phyloP scores from a whole-genome alignment of 2,888 invertebrate species.

The Apamea epomidion region DNA sequence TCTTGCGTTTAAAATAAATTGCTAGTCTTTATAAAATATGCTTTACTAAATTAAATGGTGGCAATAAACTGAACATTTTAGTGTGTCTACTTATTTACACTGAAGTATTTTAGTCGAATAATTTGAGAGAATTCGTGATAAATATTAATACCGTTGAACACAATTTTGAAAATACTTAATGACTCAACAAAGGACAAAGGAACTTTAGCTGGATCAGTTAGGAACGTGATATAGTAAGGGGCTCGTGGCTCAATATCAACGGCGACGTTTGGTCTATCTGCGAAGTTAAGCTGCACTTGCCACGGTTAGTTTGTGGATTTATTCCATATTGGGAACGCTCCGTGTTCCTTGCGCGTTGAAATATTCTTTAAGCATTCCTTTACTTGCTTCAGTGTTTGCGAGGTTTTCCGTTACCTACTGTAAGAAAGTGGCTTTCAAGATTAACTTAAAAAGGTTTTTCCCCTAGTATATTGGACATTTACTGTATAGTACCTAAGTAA shows the following conservation, averaged over 20 bases:
- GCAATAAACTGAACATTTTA: not conserved
- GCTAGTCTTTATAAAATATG: too few relatives aligned
- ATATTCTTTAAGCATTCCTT: not conserved
- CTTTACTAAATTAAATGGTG: not conserved
- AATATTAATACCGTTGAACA: not conserved
- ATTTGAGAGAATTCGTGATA: constrained; percentile 13
- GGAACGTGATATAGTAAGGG: constrained; percentile 21
- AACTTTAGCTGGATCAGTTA: constrained; percentile 22
- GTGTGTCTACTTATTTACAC: not conserved
- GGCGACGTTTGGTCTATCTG: not conserved
- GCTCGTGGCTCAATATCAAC: constrained; percentile 6
- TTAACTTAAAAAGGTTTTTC: not conserved
- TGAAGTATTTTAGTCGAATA: not conserved
- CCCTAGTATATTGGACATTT: too few relatives aligned
- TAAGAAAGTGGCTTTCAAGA: not conserved
- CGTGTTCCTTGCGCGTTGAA: not conserved
- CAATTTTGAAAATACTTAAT: not conserved
- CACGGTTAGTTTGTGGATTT: constrained; percentile 8
- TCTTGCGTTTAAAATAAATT: not conserved
- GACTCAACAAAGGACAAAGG: not conserved
- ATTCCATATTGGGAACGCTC: not conserved
- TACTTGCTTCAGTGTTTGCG: not conserved
- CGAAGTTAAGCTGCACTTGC: constrained; percentile 12
- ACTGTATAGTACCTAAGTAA: not conserved
- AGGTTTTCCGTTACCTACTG: not conserved